Percentiles rank a stretch among this genome's conserved stretches.
phyloP scores from a whole-genome alignment of 1,140 invertebrate genomes.

The Drosophila ogumai region DNA sequence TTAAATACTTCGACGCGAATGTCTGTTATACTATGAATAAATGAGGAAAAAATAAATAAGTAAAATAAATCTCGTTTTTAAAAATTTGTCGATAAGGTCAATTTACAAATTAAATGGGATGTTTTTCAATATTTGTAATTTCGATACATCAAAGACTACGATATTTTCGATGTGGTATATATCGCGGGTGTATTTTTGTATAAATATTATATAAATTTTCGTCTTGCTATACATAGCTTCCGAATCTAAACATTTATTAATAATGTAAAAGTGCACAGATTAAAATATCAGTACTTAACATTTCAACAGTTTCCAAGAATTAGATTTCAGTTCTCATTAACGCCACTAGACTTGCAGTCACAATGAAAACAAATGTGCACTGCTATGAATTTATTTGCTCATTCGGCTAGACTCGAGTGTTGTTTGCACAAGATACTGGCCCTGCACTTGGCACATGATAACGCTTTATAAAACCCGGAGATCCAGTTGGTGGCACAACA shows the following conservation, averaged over 20 bases:
- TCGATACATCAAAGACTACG: no score
- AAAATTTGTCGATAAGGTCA: no score
- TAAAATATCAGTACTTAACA: background rate
- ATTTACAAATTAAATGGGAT: no score
- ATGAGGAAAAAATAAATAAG: no score
- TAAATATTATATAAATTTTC: background rate
- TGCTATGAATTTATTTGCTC: slow-evolving; percentile 14
- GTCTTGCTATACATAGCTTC: background rate
- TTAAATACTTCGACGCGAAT: no score
- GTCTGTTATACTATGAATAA: no score
- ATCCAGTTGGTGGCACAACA: background rate
- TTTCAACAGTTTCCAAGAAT: background rate
- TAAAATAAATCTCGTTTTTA: no score
- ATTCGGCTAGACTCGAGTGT: slow-evolving; percentile 23
- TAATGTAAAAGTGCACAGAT: background rate
- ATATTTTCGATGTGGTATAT: no score
- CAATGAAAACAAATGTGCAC: slow-evolving; percentile 2
- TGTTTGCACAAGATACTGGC: slow-evolving; percentile 24
- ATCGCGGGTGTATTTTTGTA: no score
- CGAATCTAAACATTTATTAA: background rate
- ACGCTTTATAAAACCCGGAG: slow-evolving; percentile 4
- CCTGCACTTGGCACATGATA: background rate
- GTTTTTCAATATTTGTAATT: no score
- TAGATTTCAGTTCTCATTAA: background rate
- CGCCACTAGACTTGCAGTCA: slow-evolving; percentile 1